Percentiles rank a stretch among this genome's conserved stretches.
Evolutionary conservation across 2,113 vertebrate species (phyloP).

Genomic region (Pluvianellus socialis): DNA sequence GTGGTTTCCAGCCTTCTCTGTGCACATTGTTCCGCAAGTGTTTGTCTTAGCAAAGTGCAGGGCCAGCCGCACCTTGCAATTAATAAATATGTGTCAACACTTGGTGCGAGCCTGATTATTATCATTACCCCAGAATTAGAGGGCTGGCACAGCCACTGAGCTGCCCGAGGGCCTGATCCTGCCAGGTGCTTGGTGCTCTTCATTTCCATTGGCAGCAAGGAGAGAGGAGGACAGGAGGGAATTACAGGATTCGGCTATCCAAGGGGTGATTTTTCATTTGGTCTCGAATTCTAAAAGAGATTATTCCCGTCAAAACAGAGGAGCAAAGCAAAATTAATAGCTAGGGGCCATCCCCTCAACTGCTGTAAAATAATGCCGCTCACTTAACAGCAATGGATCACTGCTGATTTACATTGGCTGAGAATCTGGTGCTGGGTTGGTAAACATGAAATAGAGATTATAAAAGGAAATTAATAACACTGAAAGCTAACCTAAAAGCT

Average conservation of each 20-base stretch:
- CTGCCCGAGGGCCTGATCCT: conserved; percentile 1
- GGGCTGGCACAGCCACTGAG: conserved; percentile 25
- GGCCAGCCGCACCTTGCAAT: conserved; percentile 67
- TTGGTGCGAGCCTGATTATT: conserved; percentile 43
- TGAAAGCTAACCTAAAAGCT: background rate
- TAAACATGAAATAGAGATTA: conserved; percentile 15
- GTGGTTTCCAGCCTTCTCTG: conserved; percentile 43
- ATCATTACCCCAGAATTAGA: conserved; percentile 55
- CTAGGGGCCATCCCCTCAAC: background rate
- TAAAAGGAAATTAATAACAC: background rate
- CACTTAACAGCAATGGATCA: background rate
- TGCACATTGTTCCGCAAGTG: conserved; percentile 33
- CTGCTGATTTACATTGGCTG: background rate
- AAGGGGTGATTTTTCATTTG: background rate
- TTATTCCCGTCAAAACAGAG: conserved; percentile 15
- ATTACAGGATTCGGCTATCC: background rate
- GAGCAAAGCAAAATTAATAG: conserved; percentile 25
- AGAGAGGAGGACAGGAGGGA: background rate
- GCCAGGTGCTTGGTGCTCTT: background rate
- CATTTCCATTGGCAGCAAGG: background rate
- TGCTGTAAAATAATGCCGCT: background rate
- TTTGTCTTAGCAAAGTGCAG: conserved; percentile 58
- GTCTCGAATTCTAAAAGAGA: conserved; percentile 22
- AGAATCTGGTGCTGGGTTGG: background rate
- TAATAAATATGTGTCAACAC: conserved; percentile 71